Evolutionary conservation across 2,888 invertebrate species (phyloP), one percentile per base, ranked within the genome.

Genomic region (Griposia aprilina): DNA sequence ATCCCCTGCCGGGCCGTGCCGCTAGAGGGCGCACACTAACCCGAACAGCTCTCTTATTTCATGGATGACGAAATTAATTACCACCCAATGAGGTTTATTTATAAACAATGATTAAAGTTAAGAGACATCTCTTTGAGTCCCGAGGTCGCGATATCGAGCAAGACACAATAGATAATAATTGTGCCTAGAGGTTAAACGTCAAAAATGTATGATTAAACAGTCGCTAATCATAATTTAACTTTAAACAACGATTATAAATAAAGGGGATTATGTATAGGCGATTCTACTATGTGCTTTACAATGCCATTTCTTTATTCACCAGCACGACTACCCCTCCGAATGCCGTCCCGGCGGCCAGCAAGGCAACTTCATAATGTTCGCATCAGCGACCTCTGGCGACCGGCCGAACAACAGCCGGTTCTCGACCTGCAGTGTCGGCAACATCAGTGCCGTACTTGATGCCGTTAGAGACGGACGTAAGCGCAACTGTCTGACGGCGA

Each of bases 361-460:
- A 86, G 99, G 99, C 77, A 99, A 99, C 97, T 99, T 98, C 96
- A 99, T 99, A 91, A 99, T 99, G 99, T 99, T 99, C 95, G 99
- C 99, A 26, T 99, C 99, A 71, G 99, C 99, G 15, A 99, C 99
- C 0, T 99, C 99, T 83, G 99, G 99, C 72, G 99, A 99, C 97
- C 98, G 99, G 75, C 98, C 99, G 17, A 99, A 99, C 97, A 99
- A 99, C 96, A 99, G 99, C 91, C 98, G 99, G 93, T 99, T 99
- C 97, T 99, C 99, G 0, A 97, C 98, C 36, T 99, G 99, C 96
- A 99, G 99, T 90, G 98, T 99, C 83, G 98, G 98, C 82, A 99
- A 99, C 96, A 99, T 99, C 91, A 99, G 99, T 80, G 98, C 98
- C 85, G 99, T 99, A 1, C 96, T 99, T 45, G 98, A 99, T 93